Conservation (phyloP, 2,797 vertebrate genomes). For the Hafferia zeledoni region DNA sequence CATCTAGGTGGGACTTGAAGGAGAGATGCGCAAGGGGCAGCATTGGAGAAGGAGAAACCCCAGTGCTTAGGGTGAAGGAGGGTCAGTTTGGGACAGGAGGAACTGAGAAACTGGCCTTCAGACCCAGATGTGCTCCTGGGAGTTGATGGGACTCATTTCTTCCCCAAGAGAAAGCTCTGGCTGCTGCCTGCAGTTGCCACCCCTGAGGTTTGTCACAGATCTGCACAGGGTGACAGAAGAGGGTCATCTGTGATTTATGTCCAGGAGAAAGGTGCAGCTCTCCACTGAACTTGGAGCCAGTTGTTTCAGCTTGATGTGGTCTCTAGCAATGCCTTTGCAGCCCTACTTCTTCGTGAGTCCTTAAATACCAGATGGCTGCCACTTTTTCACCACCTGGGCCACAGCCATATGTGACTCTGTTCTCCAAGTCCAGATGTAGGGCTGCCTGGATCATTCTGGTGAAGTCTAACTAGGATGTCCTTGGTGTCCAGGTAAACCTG, state of each 20-base stretch:
- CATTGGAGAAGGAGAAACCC: background rate
- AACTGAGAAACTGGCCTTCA: background rate
- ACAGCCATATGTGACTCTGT: background rate
- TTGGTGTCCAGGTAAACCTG: slow-evolving; percentile 88
- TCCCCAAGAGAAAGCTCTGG: background rate
- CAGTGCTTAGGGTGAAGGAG: background rate
- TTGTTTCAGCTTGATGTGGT: background rate
- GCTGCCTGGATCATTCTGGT: background rate
- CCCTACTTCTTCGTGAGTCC: background rate
- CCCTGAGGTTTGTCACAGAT: background rate
- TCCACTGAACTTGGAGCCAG: background rate
- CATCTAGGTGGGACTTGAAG: background rate
- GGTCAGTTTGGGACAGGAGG: background rate
- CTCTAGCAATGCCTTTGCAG: background rate
- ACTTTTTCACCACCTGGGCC: background rate
- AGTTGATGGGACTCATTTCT: background rate
- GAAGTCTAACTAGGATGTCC: background rate
- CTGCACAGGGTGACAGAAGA: background rate
- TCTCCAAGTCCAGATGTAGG: background rate
- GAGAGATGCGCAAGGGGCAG: background rate
- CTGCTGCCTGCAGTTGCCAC: background rate
- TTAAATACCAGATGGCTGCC: background rate
- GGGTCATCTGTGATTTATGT: background rate
- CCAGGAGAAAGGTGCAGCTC: background rate
- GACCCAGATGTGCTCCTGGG: background rate